Base-by-base conservation (phyloP, 2,888 invertebrate genomes). In the Perizoma affinitatum region DNA sequence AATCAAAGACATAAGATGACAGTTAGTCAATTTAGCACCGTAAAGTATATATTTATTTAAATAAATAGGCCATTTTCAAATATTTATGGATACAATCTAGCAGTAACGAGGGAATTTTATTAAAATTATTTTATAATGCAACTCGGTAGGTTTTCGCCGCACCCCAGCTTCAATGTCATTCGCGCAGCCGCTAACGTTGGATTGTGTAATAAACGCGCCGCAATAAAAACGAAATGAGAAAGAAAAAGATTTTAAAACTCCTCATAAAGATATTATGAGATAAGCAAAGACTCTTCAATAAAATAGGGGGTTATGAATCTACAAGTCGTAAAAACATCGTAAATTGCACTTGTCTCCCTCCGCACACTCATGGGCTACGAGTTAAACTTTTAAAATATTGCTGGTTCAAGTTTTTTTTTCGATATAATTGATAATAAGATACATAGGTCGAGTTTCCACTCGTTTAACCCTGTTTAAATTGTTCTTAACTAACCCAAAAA, bases 221-320 rank as follows among this genome's bases (percentile, higher is more conserved):
- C 70, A 72, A 79, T 76, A 76, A 79, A 81, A 73, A 76, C 70
- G 54, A 73, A 80, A 82, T 77, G 78, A 78, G 77, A 77, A 73
- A 74, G 70, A 76, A 78, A 69, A 79, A 76, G 71, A 80, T 79
- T 82, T 80, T 80, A 79, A 80, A 83, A 74, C 76, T 73, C 67
- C 73, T 67, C 74, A 74, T 80, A 81, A 80, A 80, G 73, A 79
- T 79, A 79, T 79, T 76, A 80, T 72, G 78, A 78, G 76, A 79
- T 80, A 79, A 77, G 75, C 74, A 78, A 76, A 75, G 76, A 70
- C 69, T 71, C 72, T 72, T 73, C 79, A 76, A 79, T 82, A 79
- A 79, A 80, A 77, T 70, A 66, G 67, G 69, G n/a, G 67, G 66
- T 74, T 77, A 72, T 78, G 78, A 82, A 82, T 83, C 72, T 78